Base-by-base conservation (phyloP, 2,113 vertebrate genomes). In the Sula dactylatra region DNA sequence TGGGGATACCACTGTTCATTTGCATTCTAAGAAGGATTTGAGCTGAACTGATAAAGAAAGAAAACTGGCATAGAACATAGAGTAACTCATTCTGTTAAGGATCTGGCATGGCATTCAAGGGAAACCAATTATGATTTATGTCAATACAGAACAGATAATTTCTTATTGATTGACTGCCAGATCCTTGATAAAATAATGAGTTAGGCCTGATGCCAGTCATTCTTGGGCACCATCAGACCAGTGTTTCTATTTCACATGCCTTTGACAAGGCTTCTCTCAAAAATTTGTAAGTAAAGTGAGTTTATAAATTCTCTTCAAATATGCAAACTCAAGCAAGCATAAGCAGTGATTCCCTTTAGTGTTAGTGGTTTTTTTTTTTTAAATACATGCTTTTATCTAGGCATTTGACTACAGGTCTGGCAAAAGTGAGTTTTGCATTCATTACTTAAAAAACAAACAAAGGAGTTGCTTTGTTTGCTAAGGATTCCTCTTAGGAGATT, bases 111-210 rank as follows among this genome's bases (percentile, higher is more conserved):
- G 86, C 88, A 85, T 92, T 93, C 95, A 98, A 98, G 97, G 97
- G 98, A 98, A 98, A 98, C 97, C 98, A 98, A 97, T 98, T 98
- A 98, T 98, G 98, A 98, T 98, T 98, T 98, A 98, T 98, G 98
- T 98, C 97, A 98, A 97, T 98, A 98, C 95, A 98, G 95, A 84
- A 97, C 95, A 98, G 96, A 97, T 97, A 95, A 97, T 97, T 98
- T 98, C 93, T 97, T 97, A 98, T 98, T 98, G 98, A 98, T 98
- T 98, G 97, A 94, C 92, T 98, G 98, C 98, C 98, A 98, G 97
- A 94, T 97, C 90, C 93, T 97, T 97, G 97, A 98, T 97, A 98
- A 98, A 98, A 97, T 97, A 98, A 98, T 97, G 97, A 97, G 94
- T 97, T 97, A 97, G 98, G 96, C 96, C 59, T 56, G 12, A 83